Conservation (phyloP, 2,888 invertebrate species). For the Limnephilus lunatus region DNA sequence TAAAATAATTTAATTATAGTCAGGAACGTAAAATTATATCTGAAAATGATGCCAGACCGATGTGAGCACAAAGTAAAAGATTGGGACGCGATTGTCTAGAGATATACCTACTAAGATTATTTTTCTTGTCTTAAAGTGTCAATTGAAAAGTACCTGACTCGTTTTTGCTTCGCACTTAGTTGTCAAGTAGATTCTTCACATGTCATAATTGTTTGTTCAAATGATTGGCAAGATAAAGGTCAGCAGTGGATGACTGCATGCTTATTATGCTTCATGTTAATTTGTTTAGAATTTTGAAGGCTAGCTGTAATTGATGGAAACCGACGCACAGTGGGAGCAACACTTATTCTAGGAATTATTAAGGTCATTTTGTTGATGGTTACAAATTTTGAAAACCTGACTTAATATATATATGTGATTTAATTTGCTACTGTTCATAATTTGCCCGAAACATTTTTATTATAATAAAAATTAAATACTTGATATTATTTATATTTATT, state of each 20-base stretch:
- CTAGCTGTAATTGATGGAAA: not conserved
- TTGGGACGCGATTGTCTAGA: too few relatives aligned
- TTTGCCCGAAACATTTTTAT: too few relatives aligned
- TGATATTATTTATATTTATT: too few relatives aligned
- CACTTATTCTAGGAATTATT: too few relatives aligned
- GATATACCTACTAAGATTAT: not conserved
- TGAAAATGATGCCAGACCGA: too few relatives aligned
- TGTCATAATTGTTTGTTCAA: not conserved
- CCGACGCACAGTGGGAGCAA: not conserved
- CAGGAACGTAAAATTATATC: too few relatives aligned
- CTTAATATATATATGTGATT: too few relatives aligned
- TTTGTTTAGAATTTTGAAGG: not conserved
- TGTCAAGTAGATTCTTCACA: not conserved
- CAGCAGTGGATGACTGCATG: not conserved
- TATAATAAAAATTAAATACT: too few relatives aligned
- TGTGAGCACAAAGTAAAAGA: too few relatives aligned
- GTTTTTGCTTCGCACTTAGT: not conserved
- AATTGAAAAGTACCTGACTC: not conserved
- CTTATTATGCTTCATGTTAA: not conserved
- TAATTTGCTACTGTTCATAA: too few relatives aligned
- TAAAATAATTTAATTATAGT: too few relatives aligned
- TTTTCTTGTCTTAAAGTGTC: not conserved
- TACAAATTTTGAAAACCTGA: not conserved
- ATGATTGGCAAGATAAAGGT: not conserved
- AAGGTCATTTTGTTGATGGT: not conserved